Evolutionary conservation across 2,797 vertebrate species (phyloP).

Genomic region (Ptychadena robeensis): DNA sequence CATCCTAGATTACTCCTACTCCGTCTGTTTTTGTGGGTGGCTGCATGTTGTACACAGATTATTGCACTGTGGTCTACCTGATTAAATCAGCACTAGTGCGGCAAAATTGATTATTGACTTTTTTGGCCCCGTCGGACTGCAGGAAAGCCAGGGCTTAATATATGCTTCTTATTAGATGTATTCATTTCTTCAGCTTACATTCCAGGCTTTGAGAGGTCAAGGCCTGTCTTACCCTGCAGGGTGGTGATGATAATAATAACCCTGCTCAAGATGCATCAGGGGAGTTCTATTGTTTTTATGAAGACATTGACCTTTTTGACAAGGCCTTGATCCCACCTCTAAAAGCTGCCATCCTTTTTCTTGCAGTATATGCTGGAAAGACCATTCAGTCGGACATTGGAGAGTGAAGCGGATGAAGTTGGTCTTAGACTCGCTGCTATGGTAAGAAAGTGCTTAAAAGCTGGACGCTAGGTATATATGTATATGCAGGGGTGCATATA

Average conservation of each 20-base stretch:
- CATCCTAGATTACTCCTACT: too few species aligned
- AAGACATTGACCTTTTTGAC: neutral
- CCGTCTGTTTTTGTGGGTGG: too few species aligned
- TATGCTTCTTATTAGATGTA: neutral
- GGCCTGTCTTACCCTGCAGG: neutral
- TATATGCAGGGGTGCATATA: too few species aligned
- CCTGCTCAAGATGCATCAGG: neutral
- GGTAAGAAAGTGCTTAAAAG: conserved; percentile 75
- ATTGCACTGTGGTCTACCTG: too few species aligned
- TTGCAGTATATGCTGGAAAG: conserved; percentile 85
- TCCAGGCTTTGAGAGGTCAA: neutral
- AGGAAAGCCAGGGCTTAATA: neutral
- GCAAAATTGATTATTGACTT: neutral
- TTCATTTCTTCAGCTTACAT: neutral
- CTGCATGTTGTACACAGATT: too few species aligned
- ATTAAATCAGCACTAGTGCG: neutral
- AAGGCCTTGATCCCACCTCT: neutral
- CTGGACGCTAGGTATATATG: too few species aligned
- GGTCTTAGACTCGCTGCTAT: conserved; percentile 91
- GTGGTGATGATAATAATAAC: neutral
- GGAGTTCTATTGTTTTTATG: neutral
- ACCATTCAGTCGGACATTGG: conserved; percentile 89
- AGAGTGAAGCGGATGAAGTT: conserved; percentile 90
- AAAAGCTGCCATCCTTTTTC: conserved; percentile 41
- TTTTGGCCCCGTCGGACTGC: neutral